These are phyloP conservation scores for Platycheirus albimanus DNA, from an alignment of 2,888 invertebrate genomes.

Conservation along the genomic window DNA sequence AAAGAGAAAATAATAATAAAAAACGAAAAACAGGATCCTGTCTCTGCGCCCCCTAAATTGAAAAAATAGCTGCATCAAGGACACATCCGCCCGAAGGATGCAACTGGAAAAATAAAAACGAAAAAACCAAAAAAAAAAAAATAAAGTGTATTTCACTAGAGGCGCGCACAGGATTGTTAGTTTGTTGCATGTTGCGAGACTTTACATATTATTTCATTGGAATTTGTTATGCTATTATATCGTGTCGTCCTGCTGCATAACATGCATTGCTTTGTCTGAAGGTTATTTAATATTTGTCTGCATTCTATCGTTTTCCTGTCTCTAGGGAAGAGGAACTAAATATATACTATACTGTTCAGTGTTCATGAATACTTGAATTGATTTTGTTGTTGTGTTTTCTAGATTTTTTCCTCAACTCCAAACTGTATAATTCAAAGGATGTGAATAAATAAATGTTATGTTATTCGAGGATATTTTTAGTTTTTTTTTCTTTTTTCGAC, in stretches of 20 bases:
- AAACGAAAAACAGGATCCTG: neutral
- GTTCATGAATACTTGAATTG: slow-evolving; percentile 62
- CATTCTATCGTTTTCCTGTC: neutral
- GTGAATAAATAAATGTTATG: slow-evolving; percentile 66
- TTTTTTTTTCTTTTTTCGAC: slow-evolving; percentile 11
- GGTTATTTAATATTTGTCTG: slow-evolving; percentile 54
- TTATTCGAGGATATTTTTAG: slow-evolving; percentile 43
- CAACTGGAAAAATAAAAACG: slow-evolving; percentile 7
- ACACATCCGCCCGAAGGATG: slow-evolving; percentile 63
- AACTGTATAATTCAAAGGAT: slow-evolving; percentile 58
- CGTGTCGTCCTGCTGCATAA: slow-evolving; percentile 41
- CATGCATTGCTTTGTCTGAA: slow-evolving; percentile 59
- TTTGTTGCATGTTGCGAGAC: slow-evolving; percentile 70
- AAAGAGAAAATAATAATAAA: slow-evolving; percentile 8
- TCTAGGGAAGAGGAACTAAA: slow-evolving; percentile 1
- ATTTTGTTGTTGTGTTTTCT: slow-evolving; percentile 30
- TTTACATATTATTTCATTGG: slow-evolving; percentile 55
- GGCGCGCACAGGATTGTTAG: slow-evolving; percentile 59
- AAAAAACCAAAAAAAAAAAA: slow-evolving; percentile 3
- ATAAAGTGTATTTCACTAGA: slow-evolving; percentile 2
- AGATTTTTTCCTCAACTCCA: slow-evolving; percentile 4
- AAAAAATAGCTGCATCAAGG: slow-evolving; percentile 66
- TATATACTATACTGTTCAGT: neutral
- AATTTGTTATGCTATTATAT: slow-evolving; percentile 71
- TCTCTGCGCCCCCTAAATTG: slow-evolving; percentile 48